Evolutionary conservation across 2,797 vertebrate species (phyloP).

Genomic region (Loris lydekkerianus): DNA sequence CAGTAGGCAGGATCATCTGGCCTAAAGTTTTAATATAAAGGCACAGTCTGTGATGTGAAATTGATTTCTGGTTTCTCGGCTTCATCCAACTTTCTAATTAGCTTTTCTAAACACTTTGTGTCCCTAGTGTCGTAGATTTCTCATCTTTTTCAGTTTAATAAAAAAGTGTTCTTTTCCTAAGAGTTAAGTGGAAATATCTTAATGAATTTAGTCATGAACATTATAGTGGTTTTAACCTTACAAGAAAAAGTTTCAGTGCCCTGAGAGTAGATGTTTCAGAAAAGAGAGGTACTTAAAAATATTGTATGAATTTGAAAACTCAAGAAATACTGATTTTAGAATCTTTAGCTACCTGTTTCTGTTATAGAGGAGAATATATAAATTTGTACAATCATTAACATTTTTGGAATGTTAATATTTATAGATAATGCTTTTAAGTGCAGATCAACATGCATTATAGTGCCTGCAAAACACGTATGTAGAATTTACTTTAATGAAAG

Average conservation of each 20-base stretch:
- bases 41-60: slow-evolving; percentile 50
- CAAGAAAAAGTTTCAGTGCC: slow-evolving; percentile 35
- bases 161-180: slow-evolving; percentile 63
- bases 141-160: slow-evolving; percentile 66
- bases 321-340: slow-evolving; percentile 29
- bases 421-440: slow-evolving; percentile 60
- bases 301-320: slow-evolving; percentile 11
- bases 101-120: slow-evolving; percentile 61
- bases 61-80: slow-evolving; percentile 56
- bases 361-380: slow-evolving; percentile 12
- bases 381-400: slow-evolving; percentile 12
- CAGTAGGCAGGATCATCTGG: neutral
- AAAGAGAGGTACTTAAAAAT: slow-evolving; percentile 58
- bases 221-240: slow-evolving; percentile 54
- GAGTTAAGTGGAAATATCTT: slow-evolving; percentile 68
- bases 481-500: neutral
- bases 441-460: neutral
- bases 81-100: slow-evolving; percentile 68
- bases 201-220: slow-evolving; percentile 65
- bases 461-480: neutral
- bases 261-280: slow-evolving; percentile 23
- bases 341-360: slow-evolving; percentile 36
- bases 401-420: slow-evolving; percentile 16
- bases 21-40: slow-evolving; percentile 61
- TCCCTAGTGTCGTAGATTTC: slow-evolving; percentile 42